phyloP scores from a whole-genome alignment of 2,888 invertebrate species.

The Pseudanteris insignis region DNA sequence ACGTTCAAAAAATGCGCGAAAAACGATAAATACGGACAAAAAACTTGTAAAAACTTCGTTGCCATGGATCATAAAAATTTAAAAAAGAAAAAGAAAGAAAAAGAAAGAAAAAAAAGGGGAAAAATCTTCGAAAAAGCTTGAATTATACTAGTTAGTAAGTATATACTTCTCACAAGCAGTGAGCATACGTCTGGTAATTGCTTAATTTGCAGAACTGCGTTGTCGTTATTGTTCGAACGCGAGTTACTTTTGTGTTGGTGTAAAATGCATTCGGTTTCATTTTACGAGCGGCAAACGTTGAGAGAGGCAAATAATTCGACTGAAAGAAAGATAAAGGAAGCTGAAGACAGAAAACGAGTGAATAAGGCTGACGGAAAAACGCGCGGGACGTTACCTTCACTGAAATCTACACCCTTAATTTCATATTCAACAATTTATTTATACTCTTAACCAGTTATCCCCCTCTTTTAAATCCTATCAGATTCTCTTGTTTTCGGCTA shows the following conservation, averaged over 20 bases:
- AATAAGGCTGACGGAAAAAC: constrained; percentile 29
- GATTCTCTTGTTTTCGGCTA: too few species aligned
- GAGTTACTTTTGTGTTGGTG: constrained; percentile 45
- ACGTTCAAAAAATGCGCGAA: constrained; percentile 34
- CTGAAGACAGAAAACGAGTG: constrained; percentile 25
- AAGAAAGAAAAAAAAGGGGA: constrained; percentile 4
- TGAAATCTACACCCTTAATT: too few species aligned
- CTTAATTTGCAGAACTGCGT: constrained; percentile 63
- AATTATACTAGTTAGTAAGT: constrained; percentile 44
- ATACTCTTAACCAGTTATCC: too few species aligned
- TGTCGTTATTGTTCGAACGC: constrained; percentile 47
- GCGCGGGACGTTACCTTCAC: constrained; percentile 22
- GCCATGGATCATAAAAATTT: constrained; percentile 16
- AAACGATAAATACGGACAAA: constrained; percentile 31
- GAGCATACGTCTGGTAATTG: constrained; percentile 57
- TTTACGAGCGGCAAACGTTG: constrained; percentile 60
- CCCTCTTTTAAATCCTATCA: too few species aligned
- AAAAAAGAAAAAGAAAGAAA: constrained; percentile 6
- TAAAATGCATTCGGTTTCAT: constrained; percentile 51
- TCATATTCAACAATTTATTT: too few species aligned
- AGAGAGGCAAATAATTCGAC: constrained; percentile 51
- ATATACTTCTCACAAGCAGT: constrained; percentile 46
- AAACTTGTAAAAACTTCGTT: constrained; percentile 34
- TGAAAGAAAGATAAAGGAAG: constrained; percentile 41
- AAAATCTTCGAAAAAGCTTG: constrained; percentile 37